These are phyloP conservation scores for Pterostichus madidus DNA, from an alignment of 2,888 invertebrate genomes.

Conservation along the genomic window DNA sequence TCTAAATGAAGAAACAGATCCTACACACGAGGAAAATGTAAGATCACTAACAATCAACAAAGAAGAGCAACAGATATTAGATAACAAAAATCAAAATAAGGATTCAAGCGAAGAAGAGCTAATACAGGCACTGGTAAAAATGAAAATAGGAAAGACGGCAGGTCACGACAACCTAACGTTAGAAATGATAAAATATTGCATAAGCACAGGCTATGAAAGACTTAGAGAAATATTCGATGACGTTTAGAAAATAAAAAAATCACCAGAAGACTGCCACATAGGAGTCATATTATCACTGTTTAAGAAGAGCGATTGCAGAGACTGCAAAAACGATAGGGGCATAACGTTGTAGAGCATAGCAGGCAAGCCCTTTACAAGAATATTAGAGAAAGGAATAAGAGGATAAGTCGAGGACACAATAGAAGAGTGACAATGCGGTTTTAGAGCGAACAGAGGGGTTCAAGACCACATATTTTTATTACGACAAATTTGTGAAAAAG, in stretches of 20 bases:
- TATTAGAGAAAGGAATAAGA: slow-evolving; percentile 48
- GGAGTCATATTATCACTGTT: slow-evolving; percentile 54
- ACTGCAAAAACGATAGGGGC: slow-evolving; percentile 51
- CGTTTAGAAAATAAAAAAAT: not conserved
- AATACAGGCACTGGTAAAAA: not conserved
- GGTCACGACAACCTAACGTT: not conserved
- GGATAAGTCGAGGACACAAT: slow-evolving; percentile 28
- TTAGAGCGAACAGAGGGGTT: slow-evolving; percentile 51
- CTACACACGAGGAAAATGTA: too few relatives aligned
- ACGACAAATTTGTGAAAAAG: slow-evolving; percentile 56
- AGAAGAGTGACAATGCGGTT: slow-evolving; percentile 55
- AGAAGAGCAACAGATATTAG: too few relatives aligned
- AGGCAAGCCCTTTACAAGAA: slow-evolving; percentile 33
- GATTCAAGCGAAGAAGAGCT: not conserved
- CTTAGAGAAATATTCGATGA: slow-evolving; percentile 7
- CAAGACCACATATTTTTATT: slow-evolving; percentile 53
- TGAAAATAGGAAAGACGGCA: slow-evolving; percentile 7
- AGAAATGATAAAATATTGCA: not conserved
- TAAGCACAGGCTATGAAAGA: not conserved
- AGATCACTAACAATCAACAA: too few relatives aligned
- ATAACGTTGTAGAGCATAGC: slow-evolving; percentile 46
- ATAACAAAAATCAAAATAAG: not conserved
- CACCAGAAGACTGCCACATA: slow-evolving; percentile 66
- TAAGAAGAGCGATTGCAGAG: slow-evolving; percentile 41
- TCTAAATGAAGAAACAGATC: too few relatives aligned